Conservation (phyloP, 2,888 invertebrate genomes). For the Cheilosia vulpina region DNA sequence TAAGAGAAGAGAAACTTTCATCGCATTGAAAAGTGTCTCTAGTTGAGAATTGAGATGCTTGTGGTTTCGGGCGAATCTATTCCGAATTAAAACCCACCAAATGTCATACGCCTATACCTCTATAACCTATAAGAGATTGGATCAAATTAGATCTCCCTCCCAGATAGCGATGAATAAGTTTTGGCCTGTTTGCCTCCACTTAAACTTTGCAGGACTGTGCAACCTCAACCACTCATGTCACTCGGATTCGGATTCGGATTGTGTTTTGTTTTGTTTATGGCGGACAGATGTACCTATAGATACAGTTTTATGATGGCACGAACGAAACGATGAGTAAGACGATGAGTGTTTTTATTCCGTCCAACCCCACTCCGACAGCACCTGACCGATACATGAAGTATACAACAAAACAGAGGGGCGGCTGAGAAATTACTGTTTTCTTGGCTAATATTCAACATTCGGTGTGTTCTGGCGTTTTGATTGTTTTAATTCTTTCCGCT, state of each 20-base stretch:
- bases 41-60: background rate
- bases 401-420: background rate
- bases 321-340: conserved; percentile 18
- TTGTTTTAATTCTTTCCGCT: conserved; percentile 13
- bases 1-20: conserved; percentile 3
- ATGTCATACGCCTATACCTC: background rate
- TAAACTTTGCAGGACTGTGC: background rate
- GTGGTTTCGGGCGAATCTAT: background rate
- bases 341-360: conserved; percentile 8
- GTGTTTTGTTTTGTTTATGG: background rate
- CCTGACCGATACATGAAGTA: conserved; percentile 2
- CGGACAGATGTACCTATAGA: conserved; percentile 1
- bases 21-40: background rate
- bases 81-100: background rate
- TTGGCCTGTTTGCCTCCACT: background rate
- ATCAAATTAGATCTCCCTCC: conserved; percentile 20
- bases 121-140: background rate
- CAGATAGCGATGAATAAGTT: background rate
- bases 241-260: background rate
- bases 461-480: conserved; percentile 5
- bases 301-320: background rate
- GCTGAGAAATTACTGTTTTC: background rate
- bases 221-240: conserved; percentile 2
- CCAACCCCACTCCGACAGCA: conserved; percentile 3
- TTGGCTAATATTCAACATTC: conserved; percentile 37